phyloP scores from a whole-genome alignment of 1,140 invertebrate species.

The Arctopsyche grandis region DNA sequence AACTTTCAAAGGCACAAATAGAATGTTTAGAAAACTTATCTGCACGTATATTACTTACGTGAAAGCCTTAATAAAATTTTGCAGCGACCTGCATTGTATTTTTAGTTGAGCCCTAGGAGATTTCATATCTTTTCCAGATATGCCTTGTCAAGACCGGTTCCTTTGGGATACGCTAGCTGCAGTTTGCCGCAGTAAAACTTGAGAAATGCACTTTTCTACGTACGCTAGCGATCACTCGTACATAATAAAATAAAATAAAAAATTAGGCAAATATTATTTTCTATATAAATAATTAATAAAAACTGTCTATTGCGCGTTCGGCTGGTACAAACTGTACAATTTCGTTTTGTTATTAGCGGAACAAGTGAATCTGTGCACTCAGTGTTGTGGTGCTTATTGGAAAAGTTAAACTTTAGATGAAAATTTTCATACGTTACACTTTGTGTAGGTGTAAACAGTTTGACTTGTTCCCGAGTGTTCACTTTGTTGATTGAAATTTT shows the following conservation, averaged over 20 bases:
- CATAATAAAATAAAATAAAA: neutral
- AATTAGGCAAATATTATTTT: neutral
- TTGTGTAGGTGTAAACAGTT: no score
- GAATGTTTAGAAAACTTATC: no score
- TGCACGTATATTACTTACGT: no score
- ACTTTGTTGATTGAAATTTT: no score
- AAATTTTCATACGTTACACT: neutral
- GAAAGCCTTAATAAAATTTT: no score
- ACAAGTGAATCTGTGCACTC: conserved; percentile 9
- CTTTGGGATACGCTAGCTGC: neutral
- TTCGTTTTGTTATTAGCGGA: neutral
- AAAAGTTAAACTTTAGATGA: conserved; percentile 5
- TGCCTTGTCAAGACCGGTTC: conserved; percentile 2
- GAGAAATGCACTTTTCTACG: conserved; percentile 7
- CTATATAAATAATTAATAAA: neutral
- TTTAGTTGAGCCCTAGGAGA: neutral
- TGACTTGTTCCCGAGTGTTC: no score
- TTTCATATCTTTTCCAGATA: conserved; percentile 13
- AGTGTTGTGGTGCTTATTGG: neutral
- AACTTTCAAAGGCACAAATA: no score
- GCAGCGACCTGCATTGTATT: neutral
- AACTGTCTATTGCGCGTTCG: no score
- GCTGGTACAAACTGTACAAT: neutral
- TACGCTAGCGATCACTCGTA: neutral
- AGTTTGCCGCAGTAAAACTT: conserved; percentile 11